These are phyloP conservation scores for Bos taurus DNA, from an alignment of 2,113 vertebrate species.

Conservation along the genomic window ARS-UCD2.0 NC_037350.1:9959001-9959500, in stretches of 20 bases:
- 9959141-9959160: background rate
- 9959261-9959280: background rate
- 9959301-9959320: background rate
- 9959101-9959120: background rate
- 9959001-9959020: background rate
- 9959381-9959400: background rate
- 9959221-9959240: background rate
- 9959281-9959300: background rate
- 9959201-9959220: background rate
- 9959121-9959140: background rate
- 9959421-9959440: slow-evolving; percentile 36
- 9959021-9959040: background rate
- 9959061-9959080: background rate
- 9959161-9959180: background rate
- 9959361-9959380: background rate
- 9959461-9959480: background rate
- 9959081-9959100: background rate
- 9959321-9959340: background rate
- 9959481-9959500: background rate
- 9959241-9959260: background rate
- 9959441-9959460: background rate
- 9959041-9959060: background rate
- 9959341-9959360: background rate
- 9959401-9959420: slow-evolving; percentile 26
- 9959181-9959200: background rate